Evolutionary conservation across 2,113 vertebrate genomes (phyloP).

Genomic region (Odocoileus hemionus): DNA sequence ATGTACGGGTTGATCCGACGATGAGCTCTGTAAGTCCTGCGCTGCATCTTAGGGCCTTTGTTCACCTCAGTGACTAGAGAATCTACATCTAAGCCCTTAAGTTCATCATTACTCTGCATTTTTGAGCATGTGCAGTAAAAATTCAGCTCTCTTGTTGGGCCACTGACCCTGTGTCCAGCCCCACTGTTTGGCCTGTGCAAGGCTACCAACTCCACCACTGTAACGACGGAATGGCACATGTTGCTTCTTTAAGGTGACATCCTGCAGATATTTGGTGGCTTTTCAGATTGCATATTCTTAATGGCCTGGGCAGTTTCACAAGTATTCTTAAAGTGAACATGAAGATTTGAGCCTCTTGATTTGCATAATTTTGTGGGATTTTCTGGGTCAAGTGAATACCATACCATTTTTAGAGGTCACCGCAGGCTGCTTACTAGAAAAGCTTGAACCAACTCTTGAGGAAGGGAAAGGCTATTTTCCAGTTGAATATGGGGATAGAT

Average conservation of each 20-base stretch:
- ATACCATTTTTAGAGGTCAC: background rate
- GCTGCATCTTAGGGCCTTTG: background rate
- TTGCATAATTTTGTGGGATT: background rate
- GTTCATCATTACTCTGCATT: background rate
- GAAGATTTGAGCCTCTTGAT: background rate
- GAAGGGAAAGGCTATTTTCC: background rate
- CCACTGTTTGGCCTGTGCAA: background rate
- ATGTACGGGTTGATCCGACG: rapidly evolving
- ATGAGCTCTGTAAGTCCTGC: background rate
- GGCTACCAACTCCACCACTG: background rate
- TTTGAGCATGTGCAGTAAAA: background rate
- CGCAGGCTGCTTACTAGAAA: background rate
- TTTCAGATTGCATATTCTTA: background rate
- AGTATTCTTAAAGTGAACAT: background rate
- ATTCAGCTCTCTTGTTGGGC: background rate
- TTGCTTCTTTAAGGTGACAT: background rate
- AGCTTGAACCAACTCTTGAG: background rate
- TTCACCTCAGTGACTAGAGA: background rate
- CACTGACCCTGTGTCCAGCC: background rate
- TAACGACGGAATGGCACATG: background rate
- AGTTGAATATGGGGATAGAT: background rate
- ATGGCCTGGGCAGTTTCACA: background rate
- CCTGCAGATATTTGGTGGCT: background rate
- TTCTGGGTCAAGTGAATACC: background rate
- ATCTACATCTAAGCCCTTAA: background rate